These are phyloP conservation scores for Isichthys henryi DNA, from an alignment of 2,113 vertebrate species.

Conservation along the genomic window DNA sequence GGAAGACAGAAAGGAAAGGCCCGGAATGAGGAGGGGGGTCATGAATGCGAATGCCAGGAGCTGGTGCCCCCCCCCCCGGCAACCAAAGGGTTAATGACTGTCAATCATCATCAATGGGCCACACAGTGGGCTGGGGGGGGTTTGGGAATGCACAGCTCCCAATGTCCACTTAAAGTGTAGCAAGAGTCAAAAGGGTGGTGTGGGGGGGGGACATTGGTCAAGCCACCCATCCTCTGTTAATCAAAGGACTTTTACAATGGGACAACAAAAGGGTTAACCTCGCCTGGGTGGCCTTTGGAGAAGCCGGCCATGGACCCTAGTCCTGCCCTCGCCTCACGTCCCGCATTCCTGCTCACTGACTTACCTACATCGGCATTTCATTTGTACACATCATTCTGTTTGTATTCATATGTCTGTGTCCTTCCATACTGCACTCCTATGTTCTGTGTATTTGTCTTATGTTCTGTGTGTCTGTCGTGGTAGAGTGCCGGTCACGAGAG, in stretches of 20 bases:
- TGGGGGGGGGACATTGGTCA: slow-evolving; percentile 27
- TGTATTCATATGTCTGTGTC: not conserved
- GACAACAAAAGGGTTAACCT: slow-evolving; percentile 64
- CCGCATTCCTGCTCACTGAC: slow-evolving; percentile 1
- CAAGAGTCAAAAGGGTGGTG: slow-evolving; percentile 34
- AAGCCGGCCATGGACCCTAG: slow-evolving; percentile 26
- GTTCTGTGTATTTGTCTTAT: not conserved
- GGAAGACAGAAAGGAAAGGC: not conserved
- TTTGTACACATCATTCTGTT: not conserved
- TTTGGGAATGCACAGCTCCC: slow-evolving; percentile 37
- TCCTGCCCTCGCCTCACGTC: not conserved
- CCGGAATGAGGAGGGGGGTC: not conserved
- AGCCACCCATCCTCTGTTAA: slow-evolving; percentile 53
- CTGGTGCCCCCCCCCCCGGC: not conserved
- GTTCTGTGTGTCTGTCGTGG: too few relatives aligned
- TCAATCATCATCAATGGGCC: slow-evolving; percentile 38
- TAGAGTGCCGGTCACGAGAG: not conserved
- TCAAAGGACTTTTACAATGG: slow-evolving; percentile 55
- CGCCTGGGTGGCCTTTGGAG: slow-evolving; percentile 56
- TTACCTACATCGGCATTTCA: not conserved
- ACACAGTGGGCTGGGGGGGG: slow-evolving; percentile 27
- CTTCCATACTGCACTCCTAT: not conserved
- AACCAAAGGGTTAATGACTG: slow-evolving; percentile 41
- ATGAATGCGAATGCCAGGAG: slow-evolving; percentile 17
- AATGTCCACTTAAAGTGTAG: slow-evolving; percentile 23